phyloP scores from a whole-genome alignment of 2,888 invertebrate genomes.

The Chouioia cunea region DNA sequence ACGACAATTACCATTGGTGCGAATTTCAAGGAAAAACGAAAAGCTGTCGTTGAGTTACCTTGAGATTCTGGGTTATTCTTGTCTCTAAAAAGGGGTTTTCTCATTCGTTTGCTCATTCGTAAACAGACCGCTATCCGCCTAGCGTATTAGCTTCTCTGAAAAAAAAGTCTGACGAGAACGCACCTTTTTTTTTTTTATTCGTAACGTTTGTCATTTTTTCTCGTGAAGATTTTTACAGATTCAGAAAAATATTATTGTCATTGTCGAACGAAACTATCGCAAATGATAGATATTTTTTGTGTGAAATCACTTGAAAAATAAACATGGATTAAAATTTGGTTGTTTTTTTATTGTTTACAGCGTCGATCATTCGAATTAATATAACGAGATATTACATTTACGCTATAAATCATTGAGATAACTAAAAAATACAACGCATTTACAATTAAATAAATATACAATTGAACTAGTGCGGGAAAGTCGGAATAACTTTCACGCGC shows the following conservation, averaged over 20 bases:
- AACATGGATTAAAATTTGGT: constrained; percentile 1
- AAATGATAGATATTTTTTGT: constrained; percentile 19
- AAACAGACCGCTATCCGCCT: constrained; percentile 6
- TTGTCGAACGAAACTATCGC: constrained; percentile 42
- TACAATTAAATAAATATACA: constrained; percentile 39
- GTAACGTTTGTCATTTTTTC: constrained; percentile 20
- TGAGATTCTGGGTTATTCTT: constrained; percentile 35
- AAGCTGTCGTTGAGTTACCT: constrained; percentile 37
- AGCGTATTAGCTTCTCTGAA: constrained; percentile 26
- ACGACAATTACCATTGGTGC: too few relatives aligned
- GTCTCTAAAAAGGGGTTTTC: constrained; percentile 19
- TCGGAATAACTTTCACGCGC: constrained; percentile 12
- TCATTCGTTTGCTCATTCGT: constrained; percentile 4
- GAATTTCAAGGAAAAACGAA: constrained; percentile 18
- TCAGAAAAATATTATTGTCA: constrained; percentile 48
- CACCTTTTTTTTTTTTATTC: constrained; percentile 21
- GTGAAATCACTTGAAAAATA: constrained; percentile 12
- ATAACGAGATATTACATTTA: neutral
- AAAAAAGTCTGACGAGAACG: constrained; percentile 42
- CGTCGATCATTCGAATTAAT: constrained; percentile 13
- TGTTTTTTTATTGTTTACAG: constrained; percentile 13
- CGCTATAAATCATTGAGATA: constrained; percentile 8
- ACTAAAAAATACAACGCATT: constrained; percentile 17
- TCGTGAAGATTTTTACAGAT: constrained; percentile 34
- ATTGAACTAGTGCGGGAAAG: constrained; percentile 30